Evolutionary conservation across 2,888 invertebrate genomes (phyloP).

Genomic region (Dynastes hyllus): DNA sequence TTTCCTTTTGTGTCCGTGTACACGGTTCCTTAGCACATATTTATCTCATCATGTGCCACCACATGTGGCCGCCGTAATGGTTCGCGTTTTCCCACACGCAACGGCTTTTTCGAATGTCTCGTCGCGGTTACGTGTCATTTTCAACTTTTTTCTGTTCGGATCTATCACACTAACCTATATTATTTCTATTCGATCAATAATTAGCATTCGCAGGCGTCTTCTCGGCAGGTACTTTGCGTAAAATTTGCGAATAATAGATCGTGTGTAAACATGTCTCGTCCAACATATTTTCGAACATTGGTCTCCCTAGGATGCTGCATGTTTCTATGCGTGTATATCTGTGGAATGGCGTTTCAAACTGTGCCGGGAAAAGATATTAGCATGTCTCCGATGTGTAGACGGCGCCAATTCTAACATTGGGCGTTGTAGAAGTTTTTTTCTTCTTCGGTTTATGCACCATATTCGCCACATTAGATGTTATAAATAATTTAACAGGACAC

Average conservation of each 20-base stretch:
- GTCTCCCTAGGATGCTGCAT: background rate
- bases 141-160: background rate
- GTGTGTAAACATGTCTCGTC: slow-evolving; percentile 8
- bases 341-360: background rate
- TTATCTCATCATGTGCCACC: slow-evolving; percentile 37
- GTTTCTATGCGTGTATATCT: slow-evolving; percentile 3
- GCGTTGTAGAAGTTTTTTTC: background rate
- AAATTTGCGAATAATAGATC: slow-evolving; percentile 13
- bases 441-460: background rate
- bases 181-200: slow-evolving; percentile 4
- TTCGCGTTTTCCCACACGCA: slow-evolving; percentile 41
- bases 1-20: slow-evolving; percentile 17
- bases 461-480: no score
- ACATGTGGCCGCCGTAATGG: slow-evolving; percentile 32
- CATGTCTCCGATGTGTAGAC: background rate
- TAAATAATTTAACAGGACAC: no score
- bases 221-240: background rate
- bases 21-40: slow-evolving; percentile 36
- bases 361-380: slow-evolving; percentile 8
- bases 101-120: slow-evolving; percentile 28
- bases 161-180: slow-evolving; percentile 31
- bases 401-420: slow-evolving; percentile 24
- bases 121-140: slow-evolving; percentile 2
- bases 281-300: slow-evolving; percentile 3
- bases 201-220: slow-evolving; percentile 26